Evolutionary conservation across 35 echinoderm and acorn worm species (phyloP), one percentile per base, ranked within the genome.

Genomic region (Chiridota heheva): DNA sequence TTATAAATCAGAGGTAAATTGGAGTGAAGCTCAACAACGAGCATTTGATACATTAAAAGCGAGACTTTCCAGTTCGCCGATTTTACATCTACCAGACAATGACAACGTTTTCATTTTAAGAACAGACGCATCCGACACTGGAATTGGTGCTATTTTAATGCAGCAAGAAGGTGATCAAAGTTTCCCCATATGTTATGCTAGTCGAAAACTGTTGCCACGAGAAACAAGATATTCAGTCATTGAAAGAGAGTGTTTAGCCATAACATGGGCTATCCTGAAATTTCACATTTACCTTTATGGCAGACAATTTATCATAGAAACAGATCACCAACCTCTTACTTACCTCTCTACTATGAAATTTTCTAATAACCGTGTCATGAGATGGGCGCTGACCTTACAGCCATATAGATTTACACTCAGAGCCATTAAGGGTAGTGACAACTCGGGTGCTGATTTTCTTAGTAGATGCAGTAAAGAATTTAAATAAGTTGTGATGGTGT

Each of bases 41-140:
- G 81, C 89, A 26, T 92, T 92, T 67, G 12, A 28, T 18, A 51
- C 66, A 49, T 49, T 92, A 42, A 86, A 92, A 75, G 16, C 36
- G 0, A 39, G 75, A 6, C 31, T 92, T 26, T n/a, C 74, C n/a
- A 72, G 32, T 24, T 45, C 62, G 1, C 89, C 89, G 64, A 66
- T 91, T 38, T 44, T 91, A 42, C 40, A 69, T 41, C 41, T 91
- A 24, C 82, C 73, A 16, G 67, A 86, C 13, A 25, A 44, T 13
- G 28, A 48, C 20, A 67, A 81, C 49, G 24, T 32, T 15, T 91
- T 63, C 44, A 80, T 80, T 35, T 58, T 86, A 28, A 40, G 41
- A 36, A 86, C 75, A 5, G 89, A 81, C 71, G 89, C 89, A 16
- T 86, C 82, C 31, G 72, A 78, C n/a, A 72, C 60, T 31, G 81